These are phyloP conservation scores for Macquaria ambigua DNA, from an alignment of 2,113 vertebrate species.

Conservation along the genomic window DNA sequence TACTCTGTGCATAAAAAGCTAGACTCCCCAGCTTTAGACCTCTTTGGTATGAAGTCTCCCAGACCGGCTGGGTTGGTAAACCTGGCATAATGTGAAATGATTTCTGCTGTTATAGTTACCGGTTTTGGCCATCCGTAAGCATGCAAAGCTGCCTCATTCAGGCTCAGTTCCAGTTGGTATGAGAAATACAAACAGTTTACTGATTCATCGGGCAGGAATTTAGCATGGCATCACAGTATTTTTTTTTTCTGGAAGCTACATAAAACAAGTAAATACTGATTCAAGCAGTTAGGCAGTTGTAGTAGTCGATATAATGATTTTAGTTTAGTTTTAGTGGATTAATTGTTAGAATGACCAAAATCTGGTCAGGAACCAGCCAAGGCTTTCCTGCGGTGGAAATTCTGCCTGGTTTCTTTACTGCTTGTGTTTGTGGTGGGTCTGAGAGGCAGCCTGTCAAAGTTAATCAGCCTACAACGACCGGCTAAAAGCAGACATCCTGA, in stretches of 20 bases:
- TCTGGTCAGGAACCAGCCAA: constrained; percentile 25
- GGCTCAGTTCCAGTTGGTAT: constrained; percentile 13
- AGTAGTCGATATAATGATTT: neutral
- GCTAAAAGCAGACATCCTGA: constrained; percentile 83
- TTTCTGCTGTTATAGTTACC: neutral
- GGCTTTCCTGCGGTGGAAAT: constrained; percentile 54
- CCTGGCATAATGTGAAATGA: neutral
- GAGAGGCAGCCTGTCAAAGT: constrained; percentile 83
- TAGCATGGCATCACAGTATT: neutral
- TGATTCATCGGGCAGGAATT: neutral
- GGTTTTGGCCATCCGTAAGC: neutral
- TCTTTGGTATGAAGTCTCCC: neutral
- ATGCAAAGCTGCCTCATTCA: constrained; percentile 10
- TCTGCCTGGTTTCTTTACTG: constrained; percentile 66
- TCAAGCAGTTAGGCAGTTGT: neutral
- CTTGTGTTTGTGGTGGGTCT: constrained; percentile 77
- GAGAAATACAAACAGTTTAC: constrained; percentile 15
- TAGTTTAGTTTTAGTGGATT: constrained; percentile 29
- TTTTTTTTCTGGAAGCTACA: neutral
- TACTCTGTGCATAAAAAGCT: neutral
- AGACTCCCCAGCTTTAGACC: neutral
- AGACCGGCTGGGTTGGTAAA: neutral
- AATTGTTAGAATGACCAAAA: constrained; percentile 1
- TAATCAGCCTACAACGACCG: constrained; percentile 77
- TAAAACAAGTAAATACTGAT: neutral